These are phyloP conservation scores for Paratilapia polleni DNA, from an alignment of 2,113 vertebrate genomes.

Conservation along the genomic window DNA sequence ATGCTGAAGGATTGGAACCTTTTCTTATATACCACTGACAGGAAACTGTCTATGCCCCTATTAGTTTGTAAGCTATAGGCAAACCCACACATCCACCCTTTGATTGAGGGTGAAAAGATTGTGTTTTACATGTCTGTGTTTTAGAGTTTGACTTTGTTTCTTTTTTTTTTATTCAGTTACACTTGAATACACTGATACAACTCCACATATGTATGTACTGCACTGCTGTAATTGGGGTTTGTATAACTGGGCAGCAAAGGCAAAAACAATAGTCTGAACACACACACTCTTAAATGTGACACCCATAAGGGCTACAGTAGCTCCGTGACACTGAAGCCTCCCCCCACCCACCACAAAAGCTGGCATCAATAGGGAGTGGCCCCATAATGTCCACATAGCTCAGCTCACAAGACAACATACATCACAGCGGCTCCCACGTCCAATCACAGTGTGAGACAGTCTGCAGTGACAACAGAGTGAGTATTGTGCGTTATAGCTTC, in stretches of 20 bases:
- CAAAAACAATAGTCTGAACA: not conserved
- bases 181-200: not conserved
- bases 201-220: not conserved
- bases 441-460: slow-evolving; percentile 45
- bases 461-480: slow-evolving; percentile 57
- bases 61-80: slow-evolving; percentile 14
- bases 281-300: not conserved
- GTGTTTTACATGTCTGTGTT: not conserved
- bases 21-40: slow-evolving; percentile 16
- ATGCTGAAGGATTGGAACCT: slow-evolving; percentile 7
- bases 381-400: slow-evolving; percentile 55
- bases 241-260: slow-evolving; percentile 7
- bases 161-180: not conserved
- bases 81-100: not conserved
- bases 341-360: slow-evolving; percentile 1
- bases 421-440: slow-evolving; percentile 12
- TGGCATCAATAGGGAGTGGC: slow-evolving; percentile 33
- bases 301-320: not conserved
- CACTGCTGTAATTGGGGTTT: slow-evolving; percentile 7
- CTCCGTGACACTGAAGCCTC: slow-evolving; percentile 20
- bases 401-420: slow-evolving; percentile 40
- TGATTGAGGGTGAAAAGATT: not conserved
- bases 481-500: slow-evolving; percentile 22
- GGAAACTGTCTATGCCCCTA: not conserved
- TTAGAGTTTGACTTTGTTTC: not conserved